Evolutionary conservation across 2,113 vertebrate genomes (phyloP).

Genomic region (Vicugna pacos): DNA sequence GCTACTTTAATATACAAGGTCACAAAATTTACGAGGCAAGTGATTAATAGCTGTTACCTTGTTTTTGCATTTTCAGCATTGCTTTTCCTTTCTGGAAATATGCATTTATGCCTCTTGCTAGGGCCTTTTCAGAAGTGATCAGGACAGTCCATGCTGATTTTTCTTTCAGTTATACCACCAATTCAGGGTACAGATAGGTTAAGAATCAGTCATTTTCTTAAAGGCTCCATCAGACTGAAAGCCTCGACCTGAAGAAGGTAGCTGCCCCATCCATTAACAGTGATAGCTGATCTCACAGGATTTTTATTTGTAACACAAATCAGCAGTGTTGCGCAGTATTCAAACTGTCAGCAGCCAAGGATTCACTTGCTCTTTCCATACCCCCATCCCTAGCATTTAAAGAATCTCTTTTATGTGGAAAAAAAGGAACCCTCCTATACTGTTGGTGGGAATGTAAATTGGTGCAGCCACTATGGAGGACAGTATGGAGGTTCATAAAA

Average conservation of each 20-base stretch:
- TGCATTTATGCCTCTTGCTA: background rate
- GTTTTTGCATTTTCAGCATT: background rate
- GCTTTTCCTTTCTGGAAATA: background rate
- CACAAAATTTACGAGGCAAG: background rate
- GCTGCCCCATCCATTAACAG: background rate
- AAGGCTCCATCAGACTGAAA: background rate
- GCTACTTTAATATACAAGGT: background rate
- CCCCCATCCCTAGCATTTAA: background rate
- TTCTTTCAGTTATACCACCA: background rate
- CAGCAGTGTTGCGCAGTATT: background rate
- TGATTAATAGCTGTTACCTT: background rate
- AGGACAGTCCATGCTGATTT: background rate
- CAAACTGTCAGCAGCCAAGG: background rate
- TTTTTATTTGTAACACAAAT: background rate
- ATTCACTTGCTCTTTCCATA: background rate
- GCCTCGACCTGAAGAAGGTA: background rate
- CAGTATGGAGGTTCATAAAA: too few relatives aligned
- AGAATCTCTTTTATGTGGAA: background rate
- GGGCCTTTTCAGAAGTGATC: background rate
- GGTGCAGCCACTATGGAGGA: too few relatives aligned
- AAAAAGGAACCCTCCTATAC: too few relatives aligned
- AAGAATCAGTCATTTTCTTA: background rate
- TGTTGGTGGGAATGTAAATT: too few relatives aligned
- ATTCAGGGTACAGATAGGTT: background rate
- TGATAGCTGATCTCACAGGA: background rate